These are phyloP conservation scores for Smutsia temminckii DNA, from an alignment of 2,797 vertebrate genomes.

Conservation along the genomic window DNA sequence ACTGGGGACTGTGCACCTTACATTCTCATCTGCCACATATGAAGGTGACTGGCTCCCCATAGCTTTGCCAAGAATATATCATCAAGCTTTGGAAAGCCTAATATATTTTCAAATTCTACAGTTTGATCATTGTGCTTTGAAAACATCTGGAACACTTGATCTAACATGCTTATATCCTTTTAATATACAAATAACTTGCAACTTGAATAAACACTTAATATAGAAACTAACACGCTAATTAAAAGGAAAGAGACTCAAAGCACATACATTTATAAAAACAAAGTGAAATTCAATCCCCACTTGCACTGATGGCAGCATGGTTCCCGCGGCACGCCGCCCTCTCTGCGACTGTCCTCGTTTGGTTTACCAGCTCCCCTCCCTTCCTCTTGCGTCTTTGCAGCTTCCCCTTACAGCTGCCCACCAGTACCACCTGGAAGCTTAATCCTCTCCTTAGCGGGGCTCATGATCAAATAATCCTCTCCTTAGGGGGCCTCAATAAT, in stretches of 20 bases:
- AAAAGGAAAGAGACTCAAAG: not conserved
- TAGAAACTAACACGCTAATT: not conserved
- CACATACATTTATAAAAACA: fast-evolving
- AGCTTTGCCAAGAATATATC: not conserved
- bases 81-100: not conserved
- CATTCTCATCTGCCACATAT: not conserved
- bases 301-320: fast-evolving
- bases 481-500: constrained; percentile 68
- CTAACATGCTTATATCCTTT: not conserved
- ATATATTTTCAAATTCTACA: not conserved
- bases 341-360: not conserved
- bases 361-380: constrained; percentile 18
- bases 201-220: not conserved
- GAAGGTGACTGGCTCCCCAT: not conserved
- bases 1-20: not conserved
- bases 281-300: fast-evolving
- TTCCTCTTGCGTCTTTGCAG: constrained; percentile 48
- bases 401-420: constrained; percentile 66
- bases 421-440: constrained; percentile 55
- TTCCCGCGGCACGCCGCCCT: fast-evolving
- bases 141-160: not conserved
- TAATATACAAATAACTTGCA: not conserved
- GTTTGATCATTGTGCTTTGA: not conserved
- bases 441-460: constrained; percentile 65
- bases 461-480: constrained; percentile 70